These are phyloP conservation scores for Diarsia dahlii DNA, from an alignment of 2,888 invertebrate species.

Conservation along the genomic window DNA sequence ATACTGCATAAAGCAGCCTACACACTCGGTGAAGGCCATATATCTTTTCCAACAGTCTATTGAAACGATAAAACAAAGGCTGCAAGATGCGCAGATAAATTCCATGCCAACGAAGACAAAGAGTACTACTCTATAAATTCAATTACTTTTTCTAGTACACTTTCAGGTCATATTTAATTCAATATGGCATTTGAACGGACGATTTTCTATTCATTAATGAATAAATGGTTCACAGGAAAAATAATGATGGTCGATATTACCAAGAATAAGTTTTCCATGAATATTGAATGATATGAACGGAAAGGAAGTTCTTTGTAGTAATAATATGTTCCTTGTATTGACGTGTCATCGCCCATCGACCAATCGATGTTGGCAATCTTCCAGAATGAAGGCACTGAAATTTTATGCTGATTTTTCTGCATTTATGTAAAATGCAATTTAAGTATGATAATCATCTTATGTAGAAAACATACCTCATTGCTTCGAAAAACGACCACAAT, in stretches of 20 bases:
- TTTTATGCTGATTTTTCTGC: neutral
- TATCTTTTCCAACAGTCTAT: constrained; percentile 64
- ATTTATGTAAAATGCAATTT: neutral
- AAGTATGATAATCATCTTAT: neutral
- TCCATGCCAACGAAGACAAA: constrained; percentile 45
- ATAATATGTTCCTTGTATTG: neutral
- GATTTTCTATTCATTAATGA: constrained; percentile 14
- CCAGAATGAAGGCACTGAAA: neutral
- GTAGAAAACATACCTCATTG: neutral
- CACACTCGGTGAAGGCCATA: constrained; percentile 51
- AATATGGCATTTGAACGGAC: constrained; percentile 16
- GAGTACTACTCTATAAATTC: constrained; percentile 57
- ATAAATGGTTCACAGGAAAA: constrained; percentile 16
- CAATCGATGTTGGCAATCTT: neutral
- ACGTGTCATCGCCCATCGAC: neutral
- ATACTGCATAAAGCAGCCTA: constrained; percentile 43
- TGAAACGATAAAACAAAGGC: constrained; percentile 66
- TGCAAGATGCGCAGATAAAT: constrained; percentile 65
- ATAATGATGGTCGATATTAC: neutral
- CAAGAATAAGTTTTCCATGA: constrained; percentile 13
- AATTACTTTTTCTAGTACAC: constrained; percentile 63
- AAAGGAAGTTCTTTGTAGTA: neutral
- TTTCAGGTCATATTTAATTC: constrained; percentile 53
- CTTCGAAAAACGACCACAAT: neutral
- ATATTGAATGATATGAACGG: constrained; percentile 25